Base-by-base conservation (phyloP, 2,888 invertebrate species). In the Lomographa bimaculata region DNA sequence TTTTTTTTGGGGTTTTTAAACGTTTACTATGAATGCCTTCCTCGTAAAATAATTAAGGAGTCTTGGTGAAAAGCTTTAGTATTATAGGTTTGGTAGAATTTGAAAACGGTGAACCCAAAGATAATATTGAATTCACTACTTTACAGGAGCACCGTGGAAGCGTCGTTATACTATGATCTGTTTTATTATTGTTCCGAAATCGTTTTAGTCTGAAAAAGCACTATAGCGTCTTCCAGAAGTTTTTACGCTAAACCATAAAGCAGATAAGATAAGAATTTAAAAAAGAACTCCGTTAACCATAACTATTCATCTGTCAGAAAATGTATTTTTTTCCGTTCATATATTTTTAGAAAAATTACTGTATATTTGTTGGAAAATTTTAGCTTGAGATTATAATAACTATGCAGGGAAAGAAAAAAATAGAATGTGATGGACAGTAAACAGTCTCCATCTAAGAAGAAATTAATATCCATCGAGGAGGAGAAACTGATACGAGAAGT, bases 391-490 rank as follows among this genome's bases (percentile, higher is more conserved):
- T 63, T 61, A 59, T 59, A 50, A 52, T 66, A 85, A 80, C 65
- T 85, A 85, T 87, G 83, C 75, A 77, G 61, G 72, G 71, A 51
- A 79, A 69, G 70, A 81, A 68, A 60, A 81, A 73, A 83, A 74
- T 80, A 79, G 77, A 74, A 82, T 85, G 87, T 86, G 71, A 89
- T 89, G 87, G 87, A 86, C 84, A 78, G 78, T 85, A 85, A 83
- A 69, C 71, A 77, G 68, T 62, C 64, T 65, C 73, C 78, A 73
- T 82, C 80, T 46, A 79, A 79, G 63, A 82, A 77, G 58, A 80
- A 79, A 61, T 67, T 77, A 63, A 61, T 76, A 65, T 71, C 76
- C 67, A 79, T 74, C 65, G 70, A 76, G 57, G 79, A 84, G 63
- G 82, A 84, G 59, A 84, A 81, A 60, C 61, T 79, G 29, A 66